These are phyloP conservation scores for Drosophila cardini DNA, from an alignment of 1,140 invertebrate genomes.

Conservation along the genomic window DNA sequence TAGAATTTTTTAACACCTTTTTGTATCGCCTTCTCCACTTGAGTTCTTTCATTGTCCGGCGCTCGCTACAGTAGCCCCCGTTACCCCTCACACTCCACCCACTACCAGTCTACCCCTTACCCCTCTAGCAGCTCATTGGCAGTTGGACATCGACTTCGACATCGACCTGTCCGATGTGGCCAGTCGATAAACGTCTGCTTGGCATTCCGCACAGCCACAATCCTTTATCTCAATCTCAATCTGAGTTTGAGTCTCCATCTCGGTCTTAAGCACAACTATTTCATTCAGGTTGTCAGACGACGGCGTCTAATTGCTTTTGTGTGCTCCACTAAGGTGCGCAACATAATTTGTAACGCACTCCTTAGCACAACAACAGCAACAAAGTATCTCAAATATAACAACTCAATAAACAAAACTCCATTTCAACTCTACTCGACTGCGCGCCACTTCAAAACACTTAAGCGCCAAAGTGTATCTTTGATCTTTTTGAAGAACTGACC, in stretches of 20 bases:
- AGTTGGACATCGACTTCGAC: constrained; percentile 54
- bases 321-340: constrained; percentile 78
- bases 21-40: constrained; percentile 62
- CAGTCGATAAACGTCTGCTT: constrained; percentile 67
- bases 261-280: constrained; percentile 55
- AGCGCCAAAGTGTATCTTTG: constrained; percentile 79
- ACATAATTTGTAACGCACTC: constrained; percentile 68
- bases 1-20: constrained; percentile 81
- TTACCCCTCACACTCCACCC: neutral
- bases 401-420: constrained; percentile 67
- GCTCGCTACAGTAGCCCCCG: constrained; percentile 64
- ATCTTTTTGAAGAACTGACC: constrained; percentile 70
- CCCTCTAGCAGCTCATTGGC: constrained; percentile 57
- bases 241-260: constrained; percentile 2
- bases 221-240: constrained; percentile 34
- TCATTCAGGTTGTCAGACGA: constrained; percentile 75
- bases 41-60: constrained; percentile 57
- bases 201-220: constrained; percentile 48
- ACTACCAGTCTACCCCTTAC: neutral
- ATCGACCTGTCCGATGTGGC: constrained; percentile 50
- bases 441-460: constrained; percentile 64
- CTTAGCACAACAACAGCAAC: constrained; percentile 23
- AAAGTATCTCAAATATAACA: constrained; percentile 64
- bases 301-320: constrained; percentile 82
- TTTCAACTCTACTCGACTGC: constrained; percentile 25